Evolutionary conservation across 1,140 invertebrate species (phyloP).

Genomic region (Anadara kagoshimensis): DNA sequence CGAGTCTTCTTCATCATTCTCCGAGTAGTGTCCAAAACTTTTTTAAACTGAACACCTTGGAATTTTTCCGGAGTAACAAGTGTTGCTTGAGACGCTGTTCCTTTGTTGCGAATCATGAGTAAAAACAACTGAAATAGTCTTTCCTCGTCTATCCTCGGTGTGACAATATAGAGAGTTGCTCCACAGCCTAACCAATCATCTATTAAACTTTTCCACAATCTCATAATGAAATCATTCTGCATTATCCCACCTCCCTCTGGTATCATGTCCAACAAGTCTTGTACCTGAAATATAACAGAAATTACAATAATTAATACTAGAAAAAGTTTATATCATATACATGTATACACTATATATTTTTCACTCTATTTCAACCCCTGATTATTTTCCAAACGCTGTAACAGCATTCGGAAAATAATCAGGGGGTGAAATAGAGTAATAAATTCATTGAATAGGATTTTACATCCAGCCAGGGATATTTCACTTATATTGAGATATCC

Average conservation of each 20-base stretch:
- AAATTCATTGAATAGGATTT: too few relatives aligned
- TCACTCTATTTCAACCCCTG: too few relatives aligned
- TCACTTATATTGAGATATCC: too few relatives aligned
- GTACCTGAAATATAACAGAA: slow-evolving; percentile 57
- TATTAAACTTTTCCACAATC: slow-evolving; percentile 65
- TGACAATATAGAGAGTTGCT: slow-evolving; percentile 64
- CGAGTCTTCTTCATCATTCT: slow-evolving; percentile 64
- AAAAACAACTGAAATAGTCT: slow-evolving; percentile 63
- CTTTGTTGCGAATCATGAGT: slow-evolving; percentile 70
- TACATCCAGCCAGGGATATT: too few relatives aligned
- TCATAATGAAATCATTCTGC: slow-evolving; percentile 68
- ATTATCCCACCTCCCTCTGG: slow-evolving; percentile 70
- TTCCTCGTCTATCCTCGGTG: slow-evolving; percentile 68
- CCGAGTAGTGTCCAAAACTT: slow-evolving; percentile 59
- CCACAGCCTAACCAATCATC: slow-evolving; percentile 70
- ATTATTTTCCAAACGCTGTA: too few relatives aligned
- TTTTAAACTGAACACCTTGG: slow-evolving; percentile 56
- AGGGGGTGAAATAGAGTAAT: too few relatives aligned
- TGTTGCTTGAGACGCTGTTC: slow-evolving; percentile 62
- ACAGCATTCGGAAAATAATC: too few relatives aligned
- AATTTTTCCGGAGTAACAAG: slow-evolving; percentile 57
- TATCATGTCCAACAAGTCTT: slow-evolving; percentile 66
- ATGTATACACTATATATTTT: too few relatives aligned
- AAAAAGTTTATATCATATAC: background rate
- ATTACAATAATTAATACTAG: background rate